These are phyloP conservation scores for Tinamus guttatus DNA, from an alignment of 2,113 vertebrate species.

Conservation along the genomic window DNA sequence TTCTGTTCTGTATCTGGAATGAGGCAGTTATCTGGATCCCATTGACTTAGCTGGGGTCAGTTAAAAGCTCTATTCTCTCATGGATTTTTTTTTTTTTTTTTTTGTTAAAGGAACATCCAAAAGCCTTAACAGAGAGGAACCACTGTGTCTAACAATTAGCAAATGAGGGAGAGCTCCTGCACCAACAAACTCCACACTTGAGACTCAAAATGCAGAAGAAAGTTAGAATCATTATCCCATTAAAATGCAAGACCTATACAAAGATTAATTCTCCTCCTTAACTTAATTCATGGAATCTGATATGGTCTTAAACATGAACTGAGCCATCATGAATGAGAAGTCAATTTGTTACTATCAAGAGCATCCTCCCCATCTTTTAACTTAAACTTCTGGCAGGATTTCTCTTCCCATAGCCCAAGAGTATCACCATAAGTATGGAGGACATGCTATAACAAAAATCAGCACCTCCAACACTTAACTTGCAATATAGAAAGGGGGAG, in stretches of 20 bases:
- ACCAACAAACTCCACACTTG: not conserved
- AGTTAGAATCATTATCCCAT: not conserved
- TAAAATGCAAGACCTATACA: not conserved
- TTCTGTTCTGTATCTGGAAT: not conserved
- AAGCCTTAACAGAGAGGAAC: not conserved
- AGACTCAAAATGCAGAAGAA: not conserved
- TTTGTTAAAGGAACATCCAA: not conserved
- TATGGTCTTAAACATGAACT: not conserved
- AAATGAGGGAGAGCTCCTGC: not conserved
- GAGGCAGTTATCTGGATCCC: not conserved
- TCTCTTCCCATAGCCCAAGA: not conserved
- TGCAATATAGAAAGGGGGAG: not conserved
- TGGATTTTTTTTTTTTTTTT: not conserved
- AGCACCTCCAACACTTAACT: not conserved
- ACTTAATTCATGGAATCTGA: not conserved
- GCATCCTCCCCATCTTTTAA: not conserved
- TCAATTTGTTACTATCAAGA: not conserved
- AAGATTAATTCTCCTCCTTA: not conserved
- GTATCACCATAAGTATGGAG: not conserved
- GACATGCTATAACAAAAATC: not conserved
- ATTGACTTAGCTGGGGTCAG: not conserved
- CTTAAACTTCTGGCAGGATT: not conserved
- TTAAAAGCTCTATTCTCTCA: not conserved
- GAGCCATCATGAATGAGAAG: not conserved
- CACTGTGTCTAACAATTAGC: not conserved